These are phyloP conservation scores for Marasmarcha lunaedactyla DNA, from an alignment of 2,888 invertebrate species.

Conservation along the genomic window DNA sequence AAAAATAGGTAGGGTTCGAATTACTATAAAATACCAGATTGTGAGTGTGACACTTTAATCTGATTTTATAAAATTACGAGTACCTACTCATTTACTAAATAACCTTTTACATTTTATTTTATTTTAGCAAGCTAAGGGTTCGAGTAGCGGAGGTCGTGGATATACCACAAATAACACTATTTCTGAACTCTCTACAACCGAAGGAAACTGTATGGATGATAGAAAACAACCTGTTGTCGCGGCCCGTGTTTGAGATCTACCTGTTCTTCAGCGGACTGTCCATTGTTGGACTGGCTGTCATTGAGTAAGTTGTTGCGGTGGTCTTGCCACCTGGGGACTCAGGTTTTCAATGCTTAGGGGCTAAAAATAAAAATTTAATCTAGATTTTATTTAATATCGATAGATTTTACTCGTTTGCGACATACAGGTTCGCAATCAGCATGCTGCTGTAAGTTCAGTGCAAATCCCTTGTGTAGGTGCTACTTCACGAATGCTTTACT, in stretches of 20 bases:
- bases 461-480: no score
- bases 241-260: constrained; percentile 28
- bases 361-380: no score
- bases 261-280: constrained; percentile 37
- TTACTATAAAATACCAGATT: no score
- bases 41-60: no score
- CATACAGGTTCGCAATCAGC: not conserved
- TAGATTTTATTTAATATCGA: not conserved
- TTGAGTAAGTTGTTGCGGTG: constrained; percentile 42
- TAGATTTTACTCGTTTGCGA: not conserved
- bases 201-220: constrained; percentile 39
- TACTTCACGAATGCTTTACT: no score
- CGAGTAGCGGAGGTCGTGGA: constrained; percentile 45
- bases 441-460: no score
- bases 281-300: constrained; percentile 40
- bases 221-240: constrained; percentile 30
- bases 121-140: constrained; percentile 44
- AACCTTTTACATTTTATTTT: no score
- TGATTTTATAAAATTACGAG: no score
- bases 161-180: constrained; percentile 36
- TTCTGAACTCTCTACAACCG: constrained; percentile 33
- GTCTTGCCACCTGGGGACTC: not conserved
- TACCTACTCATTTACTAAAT: no score
- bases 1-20: no score
- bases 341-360: no score